A percentile compares a stretch with the other conserved stretches of the same genome.
Conservation (phyloP, 2,797 vertebrate genomes). For the Mustela erminea region DNA sequence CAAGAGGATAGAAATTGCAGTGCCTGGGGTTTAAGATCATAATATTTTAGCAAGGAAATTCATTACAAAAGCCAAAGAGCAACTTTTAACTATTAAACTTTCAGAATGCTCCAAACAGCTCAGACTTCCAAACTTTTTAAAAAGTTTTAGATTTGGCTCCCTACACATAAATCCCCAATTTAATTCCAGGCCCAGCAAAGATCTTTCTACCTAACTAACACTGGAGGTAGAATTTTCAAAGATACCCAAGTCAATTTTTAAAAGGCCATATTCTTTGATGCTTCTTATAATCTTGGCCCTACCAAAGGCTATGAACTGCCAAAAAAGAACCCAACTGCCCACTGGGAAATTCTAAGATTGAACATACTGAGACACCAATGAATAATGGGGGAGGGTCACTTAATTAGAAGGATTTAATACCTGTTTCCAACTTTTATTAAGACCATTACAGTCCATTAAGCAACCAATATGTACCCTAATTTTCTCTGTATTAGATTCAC, state of each 20-base stretch:
- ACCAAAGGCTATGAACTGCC: neutral
- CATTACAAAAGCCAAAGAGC: conserved; percentile 29
- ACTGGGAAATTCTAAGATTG: conserved; percentile 14
- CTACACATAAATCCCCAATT: conserved; percentile 32
- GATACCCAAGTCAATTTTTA: neutral
- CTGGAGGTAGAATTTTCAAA: conserved; percentile 23
- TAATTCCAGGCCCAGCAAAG: conserved; percentile 49
- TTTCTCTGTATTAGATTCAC: conserved; percentile 7
- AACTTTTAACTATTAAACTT: conserved; percentile 3
- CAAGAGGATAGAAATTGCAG: neutral
- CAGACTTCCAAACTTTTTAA: conserved; percentile 12
- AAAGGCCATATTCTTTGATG: neutral
- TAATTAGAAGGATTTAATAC: conserved; percentile 40
- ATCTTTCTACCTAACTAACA: neutral
- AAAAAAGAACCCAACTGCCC: neutral
- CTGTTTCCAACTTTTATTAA: neutral
- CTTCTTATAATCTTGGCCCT: conserved; percentile 7
- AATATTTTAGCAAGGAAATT: conserved; percentile 32
- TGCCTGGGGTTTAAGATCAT: neutral
- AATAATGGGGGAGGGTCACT: neutral
- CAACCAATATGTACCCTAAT: neutral
- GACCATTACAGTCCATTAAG: neutral
- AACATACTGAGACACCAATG: neutral
- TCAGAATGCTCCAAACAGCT: conserved; percentile 11
- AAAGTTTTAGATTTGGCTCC: conserved; percentile 18